These are phyloP conservation scores for Gallinago nigripennis DNA, from an alignment of 2,797 vertebrate genomes.

Conservation along the genomic window DNA sequence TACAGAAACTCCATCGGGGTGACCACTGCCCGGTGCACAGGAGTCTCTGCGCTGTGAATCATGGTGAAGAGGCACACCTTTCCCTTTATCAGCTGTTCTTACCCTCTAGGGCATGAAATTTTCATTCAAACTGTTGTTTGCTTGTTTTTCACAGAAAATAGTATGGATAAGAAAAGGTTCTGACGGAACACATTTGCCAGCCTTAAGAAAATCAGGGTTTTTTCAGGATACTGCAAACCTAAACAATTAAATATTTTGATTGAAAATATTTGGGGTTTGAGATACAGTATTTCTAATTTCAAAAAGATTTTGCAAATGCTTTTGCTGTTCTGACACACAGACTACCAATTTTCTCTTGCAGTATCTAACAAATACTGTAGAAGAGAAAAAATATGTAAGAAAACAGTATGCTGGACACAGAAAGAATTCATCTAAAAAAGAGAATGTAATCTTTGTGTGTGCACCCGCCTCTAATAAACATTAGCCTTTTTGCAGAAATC, in stretches of 20 bases:
- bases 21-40: background rate
- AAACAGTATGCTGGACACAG: background rate
- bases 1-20: background rate
- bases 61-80: background rate
- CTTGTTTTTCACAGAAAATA: background rate
- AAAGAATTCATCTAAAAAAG: background rate
- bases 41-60: background rate
- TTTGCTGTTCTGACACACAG: rapidly evolving
- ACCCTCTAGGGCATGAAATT: background rate
- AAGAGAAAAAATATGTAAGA: background rate
- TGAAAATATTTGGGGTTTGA: background rate
- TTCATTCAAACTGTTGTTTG: background rate
- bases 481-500: background rate
- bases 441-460: background rate
- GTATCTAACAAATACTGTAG: background rate
- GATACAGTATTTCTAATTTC: background rate
- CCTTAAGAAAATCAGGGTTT: background rate
- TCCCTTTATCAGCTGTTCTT: background rate
- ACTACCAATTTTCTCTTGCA: background rate
- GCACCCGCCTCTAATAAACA: background rate
- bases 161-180: background rate
- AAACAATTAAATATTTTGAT: background rate
- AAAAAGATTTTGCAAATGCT: background rate
- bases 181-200: background rate
- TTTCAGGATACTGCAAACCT: background rate